Evolutionary conservation across 2,888 invertebrate species (phyloP).

Genomic region (Aromia moschata): DNA sequence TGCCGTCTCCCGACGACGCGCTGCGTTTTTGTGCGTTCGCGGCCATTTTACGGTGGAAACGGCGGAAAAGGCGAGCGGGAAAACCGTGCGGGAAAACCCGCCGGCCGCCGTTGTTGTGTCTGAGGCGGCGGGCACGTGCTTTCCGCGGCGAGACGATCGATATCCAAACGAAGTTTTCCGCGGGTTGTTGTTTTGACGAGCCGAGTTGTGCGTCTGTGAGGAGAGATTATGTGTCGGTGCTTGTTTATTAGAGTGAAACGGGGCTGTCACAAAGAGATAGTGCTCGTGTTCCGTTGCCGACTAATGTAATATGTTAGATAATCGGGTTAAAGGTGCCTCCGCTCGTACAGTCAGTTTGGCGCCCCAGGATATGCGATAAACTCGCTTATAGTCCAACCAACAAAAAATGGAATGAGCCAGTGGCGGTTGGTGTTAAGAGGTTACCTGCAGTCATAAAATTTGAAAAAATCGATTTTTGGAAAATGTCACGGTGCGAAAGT

Average conservation of each 20-base stretch:
- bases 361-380: no score
- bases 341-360: no score
- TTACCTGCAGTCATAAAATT: no score
- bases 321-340: no score
- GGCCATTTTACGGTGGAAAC: conserved; percentile 27
- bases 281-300: no score
- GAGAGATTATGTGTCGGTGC: not conserved
- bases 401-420: no score
- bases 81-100: conserved; percentile 21
- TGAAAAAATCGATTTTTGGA: no score
- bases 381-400: no score
- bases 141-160: conserved; percentile 25
- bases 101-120: conserved; percentile 27
- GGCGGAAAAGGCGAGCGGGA: conserved; percentile 11
- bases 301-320: no score
- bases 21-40: conserved; percentile 22
- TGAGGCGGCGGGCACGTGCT: conserved; percentile 33
- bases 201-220: conserved; percentile 7
- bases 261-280: conserved; percentile 1
- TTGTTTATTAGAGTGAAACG: not conserved
- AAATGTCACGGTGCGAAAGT: no score
- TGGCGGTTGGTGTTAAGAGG: no score
- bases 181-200: conserved; percentile 22
- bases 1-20: conserved; percentile 11
- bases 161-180: conserved; percentile 29